Base-by-base conservation (phyloP, 2,888 invertebrate genomes). In the Netelia fuscicornis region DNA sequence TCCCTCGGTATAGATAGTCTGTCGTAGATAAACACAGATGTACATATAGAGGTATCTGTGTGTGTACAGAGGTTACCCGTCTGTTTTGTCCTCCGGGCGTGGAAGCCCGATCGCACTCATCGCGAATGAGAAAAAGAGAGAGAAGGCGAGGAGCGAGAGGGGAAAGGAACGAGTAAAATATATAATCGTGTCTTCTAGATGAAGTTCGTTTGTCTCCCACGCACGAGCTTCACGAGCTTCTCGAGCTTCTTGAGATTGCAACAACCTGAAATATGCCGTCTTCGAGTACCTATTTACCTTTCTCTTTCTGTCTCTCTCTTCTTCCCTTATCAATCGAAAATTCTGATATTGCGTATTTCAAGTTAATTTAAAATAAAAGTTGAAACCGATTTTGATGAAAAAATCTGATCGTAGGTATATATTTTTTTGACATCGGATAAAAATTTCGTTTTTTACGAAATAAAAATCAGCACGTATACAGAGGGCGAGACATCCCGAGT, bases 291-390 rank as follows among this genome's bases (percentile, higher is more conserved):
- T 20, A 87, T 89, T 87, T 87, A 87, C 87, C 89, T 86, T 86
- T 87, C 86, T 84, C 88, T 86, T 88, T 88, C 84, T 81, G 83
- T 85, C 76, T 68, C 67, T 79, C 79, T 78, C 72, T 80, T 68
- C 6, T 0, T 37, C 8, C 37, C 37, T 37, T 37, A 30, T 30
- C 3, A 30, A 30, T 30, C 30, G 3, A 2, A 30, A 6, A 37
- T 5, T 37, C 37, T 37, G 37, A 37, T 37, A 37, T 37, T 37
- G 37, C 6, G 5, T 37, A 37, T 37, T 37, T 5, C 5, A 37
- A 37, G 6, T 20, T 20, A 20, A 20, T 20, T 20, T 20, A 37
- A 37, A 6, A 6, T 37, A 0, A 37, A 37, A 37, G 6, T 37
- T 6, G 37, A 37, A 37, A 37, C 6, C 37, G 37, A 37, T 5